phyloP scores from a whole-genome alignment of 1,140 invertebrate genomes.

The Phymastichus coffea region DNA sequence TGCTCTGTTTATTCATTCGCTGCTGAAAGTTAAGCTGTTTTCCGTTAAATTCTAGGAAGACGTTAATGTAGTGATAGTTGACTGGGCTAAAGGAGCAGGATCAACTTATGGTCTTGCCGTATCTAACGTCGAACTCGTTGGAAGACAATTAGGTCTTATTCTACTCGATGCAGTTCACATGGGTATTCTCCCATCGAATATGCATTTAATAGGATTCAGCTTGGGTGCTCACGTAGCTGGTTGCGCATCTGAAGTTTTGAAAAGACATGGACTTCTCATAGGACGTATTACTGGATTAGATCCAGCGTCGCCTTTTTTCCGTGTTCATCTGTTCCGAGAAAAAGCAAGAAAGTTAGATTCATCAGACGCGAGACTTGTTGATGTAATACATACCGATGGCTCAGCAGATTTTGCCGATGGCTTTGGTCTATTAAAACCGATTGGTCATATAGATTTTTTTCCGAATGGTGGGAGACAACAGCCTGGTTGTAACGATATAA shows the following conservation, averaged over 20 bases:
- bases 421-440: constrained; percentile 66
- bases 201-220: constrained; percentile 78
- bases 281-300: constrained; percentile 75
- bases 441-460: constrained; percentile 72
- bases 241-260: constrained; percentile 67
- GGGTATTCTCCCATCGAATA: constrained; percentile 50
- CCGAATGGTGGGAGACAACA: constrained; percentile 72
- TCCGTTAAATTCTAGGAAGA: constrained; percentile 58
- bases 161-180: constrained; percentile 51
- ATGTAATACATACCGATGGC: constrained; percentile 84
- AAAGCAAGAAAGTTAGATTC: constrained; percentile 66
- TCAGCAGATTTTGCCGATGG: constrained; percentile 63
- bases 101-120: constrained; percentile 62
- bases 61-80: constrained; percentile 54
- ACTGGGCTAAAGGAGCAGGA: constrained; percentile 59
- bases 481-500: constrained; percentile 65
- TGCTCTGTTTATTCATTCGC: no score
- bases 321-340: constrained; percentile 55
- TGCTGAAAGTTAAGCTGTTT: no score
- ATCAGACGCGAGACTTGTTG: constrained; percentile 78
- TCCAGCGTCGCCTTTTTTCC: constrained; percentile 69
- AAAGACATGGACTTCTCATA: constrained; percentile 57
- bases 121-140: constrained; percentile 67
- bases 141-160: constrained; percentile 61
- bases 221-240: constrained; percentile 77